These are phyloP conservation scores for Pangasius krempfi DNA, from an alignment of 2,797 vertebrate genomes.

Conservation along the genomic window DNA sequence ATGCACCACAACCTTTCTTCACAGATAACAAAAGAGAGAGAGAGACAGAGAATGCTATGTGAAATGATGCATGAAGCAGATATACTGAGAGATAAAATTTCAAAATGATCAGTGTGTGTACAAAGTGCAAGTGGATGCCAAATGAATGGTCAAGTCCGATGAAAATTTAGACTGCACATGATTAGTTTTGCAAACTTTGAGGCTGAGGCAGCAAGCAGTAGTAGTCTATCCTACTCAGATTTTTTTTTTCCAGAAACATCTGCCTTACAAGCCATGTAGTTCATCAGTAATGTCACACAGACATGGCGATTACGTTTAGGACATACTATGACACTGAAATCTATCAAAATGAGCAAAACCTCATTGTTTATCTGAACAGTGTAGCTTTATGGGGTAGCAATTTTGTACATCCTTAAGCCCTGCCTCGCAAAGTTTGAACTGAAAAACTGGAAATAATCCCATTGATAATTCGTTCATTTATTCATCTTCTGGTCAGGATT, in stretches of 20 bases:
- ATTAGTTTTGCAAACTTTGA: neutral
- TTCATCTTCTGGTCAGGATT: neutral
- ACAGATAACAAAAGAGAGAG: neutral
- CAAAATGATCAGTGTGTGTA: neutral
- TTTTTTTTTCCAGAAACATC: neutral
- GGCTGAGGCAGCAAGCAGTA: neutral
- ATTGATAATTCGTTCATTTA: neutral
- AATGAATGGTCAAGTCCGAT: neutral
- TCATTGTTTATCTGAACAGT: neutral
- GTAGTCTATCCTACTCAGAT: neutral
- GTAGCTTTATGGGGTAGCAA: neutral
- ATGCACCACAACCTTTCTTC: constrained; percentile 9
- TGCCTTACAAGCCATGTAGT: neutral
- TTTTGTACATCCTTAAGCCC: neutral
- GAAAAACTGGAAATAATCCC: neutral
- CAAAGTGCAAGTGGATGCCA: neutral
- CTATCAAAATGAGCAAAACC: neutral
- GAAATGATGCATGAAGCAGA: neutral
- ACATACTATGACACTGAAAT: neutral
- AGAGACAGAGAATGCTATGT: neutral
- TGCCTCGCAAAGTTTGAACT: neutral
- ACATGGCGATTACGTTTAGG: neutral
- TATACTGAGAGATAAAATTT: neutral
- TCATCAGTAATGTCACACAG: neutral
- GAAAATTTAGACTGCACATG: neutral